Base-by-base conservation (phyloP, 64 coral and sea anemone species). In the Montipora cactus region DNA sequence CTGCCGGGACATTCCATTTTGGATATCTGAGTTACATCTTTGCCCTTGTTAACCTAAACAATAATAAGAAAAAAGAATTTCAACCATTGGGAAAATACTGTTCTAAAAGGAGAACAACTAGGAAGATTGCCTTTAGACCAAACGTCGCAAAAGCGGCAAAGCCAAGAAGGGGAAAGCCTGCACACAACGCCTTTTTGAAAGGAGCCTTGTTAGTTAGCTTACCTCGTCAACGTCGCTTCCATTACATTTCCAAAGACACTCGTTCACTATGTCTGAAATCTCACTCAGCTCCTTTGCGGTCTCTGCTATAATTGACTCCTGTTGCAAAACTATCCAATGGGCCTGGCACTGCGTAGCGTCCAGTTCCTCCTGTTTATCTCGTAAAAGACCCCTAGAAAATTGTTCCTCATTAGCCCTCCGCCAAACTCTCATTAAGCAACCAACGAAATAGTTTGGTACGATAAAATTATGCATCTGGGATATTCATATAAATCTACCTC, bases 321-420 rank as follows among this genome's bases (percentile, higher is more conserved):
- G 92, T 44, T 95, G 93, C 87, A 95, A 89, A 6, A 98, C 72
- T 57, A 98, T 94, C 80, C 96, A 98, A 85, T 98, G 96, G 47
- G 96, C 96, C 79, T 98, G 93, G 47, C 83, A 95, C 48, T 98
- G 96, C 22, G 93, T 98, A 18, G 93, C 96, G 59, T 98, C 93
- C 59, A 98, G 61, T 70, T 98, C 96, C 70, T 98, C 96, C 59
- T 98, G 96, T 57, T 98, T 98, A 64, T 98, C 96, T 37, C 91
- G 84, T 49, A 91, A 75, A 46, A 95, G 93, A 50, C 78, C 69
- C 50, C 96, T 98, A 52, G 12, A 80, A 51, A 4, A 46, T 3
- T 45, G 46, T 18, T 67, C n/a, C 12, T 15, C 4, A 15, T 4
- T 4, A 14, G 7, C 62, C 12, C 4, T 67, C 8, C 61, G 61